A percentile compares a stretch with the other conserved stretches of the same genome.
These are phyloP conservation scores for Tipula vernalis DNA, from an alignment of 2,888 invertebrate genomes.

Conservation along the genomic window DNA sequence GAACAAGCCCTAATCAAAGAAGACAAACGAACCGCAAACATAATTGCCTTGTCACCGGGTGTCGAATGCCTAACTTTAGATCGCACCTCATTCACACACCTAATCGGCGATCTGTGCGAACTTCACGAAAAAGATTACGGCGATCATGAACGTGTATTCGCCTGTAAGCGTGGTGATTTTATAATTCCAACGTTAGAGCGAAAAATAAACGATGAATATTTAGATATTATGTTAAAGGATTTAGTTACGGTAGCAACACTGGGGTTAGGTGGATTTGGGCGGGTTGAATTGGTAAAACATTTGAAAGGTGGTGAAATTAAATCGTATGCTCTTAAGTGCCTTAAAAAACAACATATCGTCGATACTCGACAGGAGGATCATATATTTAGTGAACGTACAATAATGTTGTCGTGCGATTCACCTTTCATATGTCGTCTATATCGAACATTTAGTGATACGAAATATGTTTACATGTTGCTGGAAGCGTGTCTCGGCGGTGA, in stretches of 20 bases:
- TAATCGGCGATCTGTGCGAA: conserved; percentile 64
- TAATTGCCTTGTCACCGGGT: conserved; percentile 74
- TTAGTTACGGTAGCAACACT: conserved; percentile 72
- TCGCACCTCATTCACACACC: conserved; percentile 58
- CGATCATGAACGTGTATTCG: conserved; percentile 42
- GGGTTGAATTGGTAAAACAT: conserved; percentile 67
- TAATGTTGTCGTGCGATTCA: conserved; percentile 55
- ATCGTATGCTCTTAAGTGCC: conserved; percentile 73
- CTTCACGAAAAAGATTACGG: conserved; percentile 62
- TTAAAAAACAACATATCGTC: conserved; percentile 81
- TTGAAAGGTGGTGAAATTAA: conserved; percentile 36
- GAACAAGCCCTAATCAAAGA: conserved; percentile 79
- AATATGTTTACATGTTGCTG: conserved; percentile 88
- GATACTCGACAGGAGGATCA: conserved; percentile 84
- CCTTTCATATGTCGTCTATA: conserved; percentile 53
- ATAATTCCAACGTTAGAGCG: neutral
- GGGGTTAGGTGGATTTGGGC: conserved; percentile 87
- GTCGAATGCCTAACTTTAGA: conserved; percentile 81
- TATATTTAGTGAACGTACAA: conserved; percentile 74
- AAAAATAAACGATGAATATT: conserved; percentile 38
- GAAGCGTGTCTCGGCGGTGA: conserved; percentile 92
- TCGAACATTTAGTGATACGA: conserved; percentile 79
- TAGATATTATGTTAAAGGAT: conserved; percentile 59
- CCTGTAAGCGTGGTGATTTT: conserved; percentile 14
- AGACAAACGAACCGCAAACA: conserved; percentile 81